These are phyloP conservation scores for Drosophila bunnanda DNA, from an alignment of 2,888 invertebrate species.

Conservation along the genomic window DNA sequence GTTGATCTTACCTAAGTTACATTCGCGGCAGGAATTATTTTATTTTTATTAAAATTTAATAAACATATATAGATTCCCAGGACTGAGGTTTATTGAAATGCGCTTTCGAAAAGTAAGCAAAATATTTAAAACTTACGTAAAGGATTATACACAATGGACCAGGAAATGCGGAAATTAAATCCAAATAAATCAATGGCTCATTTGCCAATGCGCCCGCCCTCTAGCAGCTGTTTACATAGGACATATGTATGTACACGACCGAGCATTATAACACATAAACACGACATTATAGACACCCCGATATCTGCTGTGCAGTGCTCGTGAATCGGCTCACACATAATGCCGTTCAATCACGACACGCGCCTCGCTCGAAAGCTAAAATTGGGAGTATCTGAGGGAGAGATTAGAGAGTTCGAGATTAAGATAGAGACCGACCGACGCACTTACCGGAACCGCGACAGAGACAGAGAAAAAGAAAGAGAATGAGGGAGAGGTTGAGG, in stretches of 20 bases:
- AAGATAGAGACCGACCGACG: constrained; percentile 8
- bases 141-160: not conserved
- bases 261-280: constrained; percentile 24
- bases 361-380: constrained; percentile 56
- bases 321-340: constrained; percentile 67
- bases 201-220: constrained; percentile 33
- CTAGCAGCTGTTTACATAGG: constrained; percentile 30
- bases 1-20: too few species aligned
- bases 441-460: constrained; percentile 7
- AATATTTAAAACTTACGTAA: not conserved
- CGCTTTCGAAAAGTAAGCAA: not conserved
- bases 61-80: too few species aligned
- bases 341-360: constrained; percentile 57
- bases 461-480: constrained; percentile 5
- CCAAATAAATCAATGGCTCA: constrained; percentile 65
- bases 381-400: constrained; percentile 11
- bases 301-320: constrained; percentile 50
- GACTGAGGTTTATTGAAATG: too few species aligned
- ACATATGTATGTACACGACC: constrained; percentile 16
- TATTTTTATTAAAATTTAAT: too few species aligned
- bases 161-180: constrained; percentile 24
- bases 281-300: constrained; percentile 54
- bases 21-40: too few species aligned
- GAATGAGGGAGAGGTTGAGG: constrained; percentile 2
- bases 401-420: constrained; percentile 8